Percentiles rank a stretch among this genome's conserved stretches.
Conservation (phyloP, 2,113 vertebrate genomes). For the Bombycilla garrulus region DNA sequence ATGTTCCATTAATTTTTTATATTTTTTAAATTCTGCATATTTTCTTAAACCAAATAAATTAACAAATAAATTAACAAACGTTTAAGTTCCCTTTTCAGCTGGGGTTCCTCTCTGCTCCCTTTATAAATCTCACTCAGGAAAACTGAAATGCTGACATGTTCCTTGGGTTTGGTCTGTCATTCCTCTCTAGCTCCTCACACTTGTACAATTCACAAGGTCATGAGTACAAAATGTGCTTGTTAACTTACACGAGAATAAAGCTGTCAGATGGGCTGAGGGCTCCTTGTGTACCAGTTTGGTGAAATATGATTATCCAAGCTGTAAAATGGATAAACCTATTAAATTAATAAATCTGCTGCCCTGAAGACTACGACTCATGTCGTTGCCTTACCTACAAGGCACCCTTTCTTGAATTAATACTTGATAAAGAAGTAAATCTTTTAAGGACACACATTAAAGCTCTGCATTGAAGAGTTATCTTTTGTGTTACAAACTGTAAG, state of each 20-base stretch:
- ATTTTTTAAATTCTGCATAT: background rate
- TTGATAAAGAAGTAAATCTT: conserved; percentile 43
- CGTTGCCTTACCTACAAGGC: conserved; percentile 25
- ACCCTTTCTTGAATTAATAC: conserved; percentile 58
- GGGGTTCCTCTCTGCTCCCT: background rate
- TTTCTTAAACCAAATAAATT: background rate
- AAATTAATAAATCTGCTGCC: conserved; percentile 41
- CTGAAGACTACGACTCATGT: background rate
- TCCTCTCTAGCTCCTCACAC: conserved; percentile 32
- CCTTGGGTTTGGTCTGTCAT: conserved; percentile 51
- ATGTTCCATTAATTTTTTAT: background rate
- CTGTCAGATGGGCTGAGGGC: conserved; percentile 65
- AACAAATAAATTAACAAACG: background rate
- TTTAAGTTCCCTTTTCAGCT: background rate
- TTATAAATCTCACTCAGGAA: background rate
- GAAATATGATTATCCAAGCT: conserved; percentile 68
- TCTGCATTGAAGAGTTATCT: background rate
- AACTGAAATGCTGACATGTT: conserved; percentile 32
- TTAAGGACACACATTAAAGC: conserved; percentile 23
- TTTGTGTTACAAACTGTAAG: conserved; percentile 42
- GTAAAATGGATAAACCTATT: conserved; percentile 44
- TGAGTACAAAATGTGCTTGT: conserved; percentile 61
- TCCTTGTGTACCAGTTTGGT: conserved; percentile 65
- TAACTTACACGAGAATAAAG: conserved; percentile 68
- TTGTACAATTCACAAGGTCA: conserved; percentile 65